These are phyloP conservation scores for Turdus rufiventris DNA, from an alignment of 2,113 vertebrate genomes.

Conservation along the genomic window DNA sequence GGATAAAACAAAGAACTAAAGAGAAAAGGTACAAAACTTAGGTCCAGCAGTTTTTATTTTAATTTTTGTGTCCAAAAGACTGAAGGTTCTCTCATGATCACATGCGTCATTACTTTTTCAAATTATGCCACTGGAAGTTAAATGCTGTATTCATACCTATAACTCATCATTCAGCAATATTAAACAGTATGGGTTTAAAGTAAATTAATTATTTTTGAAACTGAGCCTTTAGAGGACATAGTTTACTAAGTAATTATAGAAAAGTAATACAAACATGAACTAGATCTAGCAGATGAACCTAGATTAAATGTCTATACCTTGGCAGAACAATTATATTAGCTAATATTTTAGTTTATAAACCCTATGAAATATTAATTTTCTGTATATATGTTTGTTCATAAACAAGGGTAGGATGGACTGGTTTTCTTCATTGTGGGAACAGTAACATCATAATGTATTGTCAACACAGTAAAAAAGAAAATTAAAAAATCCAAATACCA, in stretches of 20 bases:
- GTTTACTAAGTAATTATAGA: neutral
- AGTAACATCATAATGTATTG: neutral
- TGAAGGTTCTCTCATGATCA: neutral
- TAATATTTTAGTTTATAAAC: neutral
- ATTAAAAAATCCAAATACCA: neutral
- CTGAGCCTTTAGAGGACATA: neutral
- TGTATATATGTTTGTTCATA: neutral
- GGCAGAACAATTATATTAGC: neutral
- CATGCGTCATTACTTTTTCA: neutral
- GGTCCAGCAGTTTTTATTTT: neutral
- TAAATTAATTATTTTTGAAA: neutral
- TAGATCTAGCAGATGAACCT: neutral
- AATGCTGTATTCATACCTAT: neutral
- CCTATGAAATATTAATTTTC: neutral
- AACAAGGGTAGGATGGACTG: neutral
- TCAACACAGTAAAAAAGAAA: neutral
- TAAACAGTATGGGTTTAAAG: neutral
- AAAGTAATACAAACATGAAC: neutral
- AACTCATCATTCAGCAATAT: neutral
- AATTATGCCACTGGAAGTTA: neutral
- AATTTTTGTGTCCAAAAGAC: neutral
- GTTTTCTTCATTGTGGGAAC: neutral
- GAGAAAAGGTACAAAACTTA: neutral
- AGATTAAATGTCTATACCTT: neutral
- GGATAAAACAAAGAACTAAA: neutral